Conservation (phyloP, 2,113 vertebrate genomes). For the Oreotrochilus melanogaster region DNA sequence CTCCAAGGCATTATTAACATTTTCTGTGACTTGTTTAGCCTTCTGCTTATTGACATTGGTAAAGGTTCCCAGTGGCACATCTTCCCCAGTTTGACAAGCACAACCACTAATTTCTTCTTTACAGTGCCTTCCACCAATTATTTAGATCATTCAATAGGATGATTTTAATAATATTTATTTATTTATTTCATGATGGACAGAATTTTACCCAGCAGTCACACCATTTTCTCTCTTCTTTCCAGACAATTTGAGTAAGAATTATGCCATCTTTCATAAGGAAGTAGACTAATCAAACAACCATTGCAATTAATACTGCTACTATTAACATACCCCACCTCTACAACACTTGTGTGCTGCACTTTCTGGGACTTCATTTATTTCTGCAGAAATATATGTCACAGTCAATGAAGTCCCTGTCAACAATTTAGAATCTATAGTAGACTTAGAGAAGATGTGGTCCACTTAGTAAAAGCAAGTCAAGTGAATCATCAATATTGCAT, state of each 20-base stretch:
- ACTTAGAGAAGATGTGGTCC: neutral
- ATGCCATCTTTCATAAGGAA: neutral
- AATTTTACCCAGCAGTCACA: neutral
- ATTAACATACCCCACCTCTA: neutral
- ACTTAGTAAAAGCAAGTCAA: neutral
- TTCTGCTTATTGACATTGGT: neutral
- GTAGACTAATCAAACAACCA: neutral
- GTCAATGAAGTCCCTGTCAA: neutral
- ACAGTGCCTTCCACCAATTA: neutral
- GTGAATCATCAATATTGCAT: neutral
- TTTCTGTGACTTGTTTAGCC: neutral
- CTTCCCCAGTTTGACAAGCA: neutral
- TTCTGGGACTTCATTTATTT: neutral
- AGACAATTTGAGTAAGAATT: neutral
- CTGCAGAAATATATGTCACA: neutral
- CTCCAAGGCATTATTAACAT: neutral
- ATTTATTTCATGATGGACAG: neutral
- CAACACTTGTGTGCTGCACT: neutral
- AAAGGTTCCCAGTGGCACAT: neutral
- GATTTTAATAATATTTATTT: too few species aligned
- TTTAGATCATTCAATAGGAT: neutral
- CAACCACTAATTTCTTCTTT: neutral
- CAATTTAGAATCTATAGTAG: neutral
- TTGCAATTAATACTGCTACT: neutral
- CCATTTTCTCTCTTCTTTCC: neutral